Conservation (phyloP, 2,113 vertebrate species). For the Proterorhinus semilunaris region DNA sequence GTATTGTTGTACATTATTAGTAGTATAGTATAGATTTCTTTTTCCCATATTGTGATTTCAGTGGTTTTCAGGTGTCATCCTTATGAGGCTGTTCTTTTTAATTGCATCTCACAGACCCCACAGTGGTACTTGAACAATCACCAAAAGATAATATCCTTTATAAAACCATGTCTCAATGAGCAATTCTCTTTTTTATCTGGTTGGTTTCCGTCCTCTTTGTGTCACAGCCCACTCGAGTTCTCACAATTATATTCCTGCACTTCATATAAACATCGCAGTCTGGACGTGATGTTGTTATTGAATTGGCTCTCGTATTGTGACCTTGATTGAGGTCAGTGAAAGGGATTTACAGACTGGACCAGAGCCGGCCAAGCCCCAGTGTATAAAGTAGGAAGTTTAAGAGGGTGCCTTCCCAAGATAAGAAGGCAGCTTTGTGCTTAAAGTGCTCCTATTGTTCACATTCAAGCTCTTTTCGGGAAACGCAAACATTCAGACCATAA, state of each 20-base stretch:
- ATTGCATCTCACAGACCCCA: no score
- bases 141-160: not conserved
- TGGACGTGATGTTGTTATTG: not conserved
- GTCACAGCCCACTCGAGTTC: not conserved
- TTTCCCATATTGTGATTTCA: no score
- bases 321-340: conserved; percentile 50
- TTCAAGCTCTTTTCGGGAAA: conserved; percentile 41
- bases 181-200: not conserved
- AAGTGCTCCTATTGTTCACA: conserved; percentile 65
- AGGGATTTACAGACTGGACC: conserved; percentile 28
- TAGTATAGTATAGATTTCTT: no score
- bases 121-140: not conserved
- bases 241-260: not conserved
- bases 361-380: conserved; percentile 13
- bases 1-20: no score
- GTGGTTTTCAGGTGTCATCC: no score
- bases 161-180: not conserved
- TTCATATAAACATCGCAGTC: not conserved
- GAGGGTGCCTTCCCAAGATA: conserved; percentile 71
- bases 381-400: conserved; percentile 65
- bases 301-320: conserved; percentile 20
- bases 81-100: no score
- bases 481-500: conserved; percentile 46
- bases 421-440: conserved; percentile 64
- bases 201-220: not conserved